These are phyloP conservation scores for Numenius arquata DNA, from an alignment of 2,113 vertebrate genomes.

Conservation along the genomic window DNA sequence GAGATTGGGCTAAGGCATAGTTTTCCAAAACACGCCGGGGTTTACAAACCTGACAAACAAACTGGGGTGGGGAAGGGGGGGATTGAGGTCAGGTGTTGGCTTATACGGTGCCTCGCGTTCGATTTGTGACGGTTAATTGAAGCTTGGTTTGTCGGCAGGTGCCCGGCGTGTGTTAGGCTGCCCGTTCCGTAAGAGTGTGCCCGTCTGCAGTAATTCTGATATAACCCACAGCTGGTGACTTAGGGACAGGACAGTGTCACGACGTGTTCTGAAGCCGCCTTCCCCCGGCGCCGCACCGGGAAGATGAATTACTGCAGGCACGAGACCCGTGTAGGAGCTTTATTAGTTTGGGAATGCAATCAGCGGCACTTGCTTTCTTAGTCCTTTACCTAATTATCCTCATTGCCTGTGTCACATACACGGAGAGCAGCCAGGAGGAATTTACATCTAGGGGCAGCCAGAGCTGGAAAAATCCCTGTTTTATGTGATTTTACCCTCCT, in stretches of 20 bases:
- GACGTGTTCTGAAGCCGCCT: background rate
- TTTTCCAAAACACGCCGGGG: background rate
- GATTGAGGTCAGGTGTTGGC: slow-evolving; percentile 13
- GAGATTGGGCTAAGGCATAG: background rate
- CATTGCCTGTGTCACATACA: background rate
- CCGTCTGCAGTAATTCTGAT: background rate
- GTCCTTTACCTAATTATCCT: slow-evolving; percentile 13
- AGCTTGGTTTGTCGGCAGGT: background rate
- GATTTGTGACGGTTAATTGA: background rate
- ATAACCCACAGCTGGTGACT: background rate
- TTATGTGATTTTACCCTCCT: background rate
- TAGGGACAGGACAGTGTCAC: background rate
- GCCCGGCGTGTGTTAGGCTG: background rate
- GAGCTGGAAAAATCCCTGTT: background rate
- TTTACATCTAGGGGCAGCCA: background rate
- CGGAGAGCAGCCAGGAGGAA: slow-evolving; percentile 4
- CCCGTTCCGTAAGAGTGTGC: background rate
- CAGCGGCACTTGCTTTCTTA: slow-evolving; percentile 11
- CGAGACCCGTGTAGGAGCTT: background rate
- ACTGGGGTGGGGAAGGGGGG: background rate
- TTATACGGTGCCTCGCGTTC: background rate
- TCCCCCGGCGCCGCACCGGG: background rate
- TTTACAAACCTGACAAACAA: background rate
- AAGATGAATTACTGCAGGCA: slow-evolving; percentile 20
- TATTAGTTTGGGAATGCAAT: slow-evolving; percentile 27